Conservation (phyloP, 2,888 invertebrate species). For the Ectropis crepuscularia region DNA sequence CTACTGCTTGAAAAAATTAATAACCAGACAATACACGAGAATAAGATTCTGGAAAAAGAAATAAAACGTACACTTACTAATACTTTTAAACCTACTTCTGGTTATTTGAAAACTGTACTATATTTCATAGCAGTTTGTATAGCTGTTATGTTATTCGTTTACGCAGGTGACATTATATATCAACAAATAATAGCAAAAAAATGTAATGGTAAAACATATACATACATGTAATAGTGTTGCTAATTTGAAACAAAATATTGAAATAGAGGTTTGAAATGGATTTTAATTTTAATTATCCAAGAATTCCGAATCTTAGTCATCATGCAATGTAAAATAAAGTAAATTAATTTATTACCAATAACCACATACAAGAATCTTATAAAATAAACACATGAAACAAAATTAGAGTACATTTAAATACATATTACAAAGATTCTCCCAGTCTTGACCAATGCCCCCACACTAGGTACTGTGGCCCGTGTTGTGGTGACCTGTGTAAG, state of each 20-base stretch:
- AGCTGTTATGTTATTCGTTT: conserved; percentile 29
- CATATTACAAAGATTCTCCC: too few relatives aligned
- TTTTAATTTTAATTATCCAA: too few relatives aligned
- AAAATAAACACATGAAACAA: too few relatives aligned
- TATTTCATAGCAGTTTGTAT: conserved; percentile 37
- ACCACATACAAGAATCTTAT: too few relatives aligned
- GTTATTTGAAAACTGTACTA: conserved; percentile 17
- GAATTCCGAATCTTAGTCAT: too few relatives aligned
- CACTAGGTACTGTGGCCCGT: too few relatives aligned
- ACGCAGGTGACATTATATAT: conserved; percentile 24
- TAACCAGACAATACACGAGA: conserved; percentile 28
- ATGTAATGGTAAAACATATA: background rate
- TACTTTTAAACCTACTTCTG: conserved; percentile 8
- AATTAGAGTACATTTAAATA: too few relatives aligned
- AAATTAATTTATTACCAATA: too few relatives aligned
- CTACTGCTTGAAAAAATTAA: conserved; percentile 21
- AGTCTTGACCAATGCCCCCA: too few relatives aligned
- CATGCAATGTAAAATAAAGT: too few relatives aligned
- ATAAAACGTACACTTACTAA: conserved; percentile 22
- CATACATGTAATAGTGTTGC: conserved; percentile 4
- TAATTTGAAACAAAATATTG: conserved; percentile 15
- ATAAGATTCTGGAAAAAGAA: conserved; percentile 32
- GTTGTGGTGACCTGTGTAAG: too few relatives aligned
- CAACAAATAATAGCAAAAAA: conserved; percentile 6
- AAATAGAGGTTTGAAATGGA: conserved; percentile 9